Evolutionary conservation across 2,113 vertebrate species (phyloP), one percentile per base, ranked within the genome.

Genomic region (Thryonomys swinderianus): DNA sequence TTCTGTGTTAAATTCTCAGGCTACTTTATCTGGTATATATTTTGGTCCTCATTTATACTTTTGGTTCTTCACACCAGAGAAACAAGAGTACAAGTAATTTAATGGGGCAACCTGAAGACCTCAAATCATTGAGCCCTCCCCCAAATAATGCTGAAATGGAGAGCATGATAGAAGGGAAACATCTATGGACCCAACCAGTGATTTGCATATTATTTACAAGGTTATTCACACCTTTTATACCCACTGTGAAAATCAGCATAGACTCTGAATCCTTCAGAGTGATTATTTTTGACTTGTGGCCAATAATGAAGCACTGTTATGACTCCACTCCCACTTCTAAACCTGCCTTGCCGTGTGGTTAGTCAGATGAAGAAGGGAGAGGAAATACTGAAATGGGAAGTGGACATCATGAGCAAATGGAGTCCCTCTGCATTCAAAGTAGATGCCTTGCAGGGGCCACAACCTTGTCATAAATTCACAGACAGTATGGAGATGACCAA

Each of bases 241-340:
- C 8, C 73, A 73, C 91, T 30, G 6, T 59, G 40, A 87, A 7
- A 37, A 20, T 20, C 18, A 53, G 13, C 8, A 4, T 64, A 2
- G 45, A 83, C 23, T 84, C 10, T 94, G 23, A 23, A 25, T 83
- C 18, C 59, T 90, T 78, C 40, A 27, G 7, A n/a, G 37, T 51
- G 37, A 84, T 78, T 14, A 32, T 89, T 84, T 51, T 71, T 82
- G n/a, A 30, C 23, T 86, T 67, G 20, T 71, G 82, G 12, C 17
- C 66, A 67, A 45, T 51, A 76, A 0, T 79, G 17, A 81, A 90
- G n/a, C 84, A 48, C 21, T 14, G 66, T 6, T n/a, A 14, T 5
- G 2, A 4, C 2, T 0, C 8, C n/a, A 0, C 6, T 79, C 32
- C 27, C 7, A 76, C 37, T 1, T 3, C 8, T 10, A 57, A 34